These are phyloP conservation scores for Ligdia adustata DNA, from an alignment of 2,888 invertebrate genomes.

Conservation along the genomic window DNA sequence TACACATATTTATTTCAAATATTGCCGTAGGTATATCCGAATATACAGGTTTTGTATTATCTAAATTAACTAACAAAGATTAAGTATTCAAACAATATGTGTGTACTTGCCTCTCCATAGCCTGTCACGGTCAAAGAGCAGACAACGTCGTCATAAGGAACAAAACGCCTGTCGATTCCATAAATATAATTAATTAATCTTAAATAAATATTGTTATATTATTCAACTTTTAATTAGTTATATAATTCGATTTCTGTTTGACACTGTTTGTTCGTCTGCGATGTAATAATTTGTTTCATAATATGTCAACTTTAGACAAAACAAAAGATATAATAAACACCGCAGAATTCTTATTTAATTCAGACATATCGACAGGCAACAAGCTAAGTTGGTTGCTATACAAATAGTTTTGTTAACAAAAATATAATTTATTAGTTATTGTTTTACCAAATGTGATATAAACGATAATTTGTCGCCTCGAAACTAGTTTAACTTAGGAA, in stretches of 20 bases:
- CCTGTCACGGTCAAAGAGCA: slow-evolving; percentile 38
- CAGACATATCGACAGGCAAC: too few relatives aligned
- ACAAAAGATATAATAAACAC: too few relatives aligned
- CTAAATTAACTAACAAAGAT: slow-evolving; percentile 24
- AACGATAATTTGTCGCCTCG: slow-evolving; percentile 17
- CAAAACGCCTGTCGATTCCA: slow-evolving; percentile 34
- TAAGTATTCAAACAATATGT: slow-evolving; percentile 20
- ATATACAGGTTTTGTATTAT: slow-evolving; percentile 4
- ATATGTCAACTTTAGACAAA: too few relatives aligned
- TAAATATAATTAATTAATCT: slow-evolving; percentile 35
- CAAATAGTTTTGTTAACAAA: neutral
- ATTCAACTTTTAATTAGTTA: slow-evolving; percentile 10
- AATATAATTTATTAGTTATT: slow-evolving; percentile 30
- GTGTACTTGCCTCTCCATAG: slow-evolving; percentile 32
- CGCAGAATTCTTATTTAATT: too few relatives aligned
- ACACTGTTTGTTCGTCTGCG: neutral
- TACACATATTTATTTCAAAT: too few relatives aligned
- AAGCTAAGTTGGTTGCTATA: too few relatives aligned
- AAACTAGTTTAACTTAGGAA: slow-evolving; percentile 36
- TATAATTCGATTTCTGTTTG: neutral
- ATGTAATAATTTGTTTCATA: too few relatives aligned
- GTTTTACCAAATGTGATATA: slow-evolving; percentile 13
- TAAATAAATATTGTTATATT: slow-evolving; percentile 16
- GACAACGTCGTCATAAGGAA: slow-evolving; percentile 48
- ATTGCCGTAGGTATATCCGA: too few relatives aligned